Evolutionary conservation across 2,113 vertebrate species (phyloP).

Genomic region (Nannobrachium achirus): DNA sequence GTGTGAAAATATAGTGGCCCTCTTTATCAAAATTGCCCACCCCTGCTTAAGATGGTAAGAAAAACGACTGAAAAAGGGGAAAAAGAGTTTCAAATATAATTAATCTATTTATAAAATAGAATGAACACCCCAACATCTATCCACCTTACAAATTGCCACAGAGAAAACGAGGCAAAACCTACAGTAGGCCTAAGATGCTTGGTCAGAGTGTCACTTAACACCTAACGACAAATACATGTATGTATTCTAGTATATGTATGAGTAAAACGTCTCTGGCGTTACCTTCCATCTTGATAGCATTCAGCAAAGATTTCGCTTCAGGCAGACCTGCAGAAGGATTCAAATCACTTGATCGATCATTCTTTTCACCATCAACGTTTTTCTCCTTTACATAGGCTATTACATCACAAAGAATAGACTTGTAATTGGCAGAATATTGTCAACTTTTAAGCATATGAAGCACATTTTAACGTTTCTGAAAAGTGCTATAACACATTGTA

Average conservation of each 20-base stretch:
- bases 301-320: conserved; percentile 75
- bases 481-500: too few species aligned
- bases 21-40: too few species aligned
- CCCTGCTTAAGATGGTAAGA: too few species aligned
- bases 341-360: neutral
- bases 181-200: conserved; percentile 10
- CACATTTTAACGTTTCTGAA: neutral
- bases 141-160: too few species aligned
- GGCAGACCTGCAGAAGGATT: conserved; percentile 57
- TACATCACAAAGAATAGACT: neutral
- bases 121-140: too few species aligned
- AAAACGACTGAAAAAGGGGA: too few species aligned
- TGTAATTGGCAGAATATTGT: neutral
- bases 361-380: neutral
- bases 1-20: too few species aligned
- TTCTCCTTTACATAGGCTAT: neutral
- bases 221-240: neutral
- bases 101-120: too few species aligned
- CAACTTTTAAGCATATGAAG: neutral
- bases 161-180: neutral
- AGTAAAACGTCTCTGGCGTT: neutral
- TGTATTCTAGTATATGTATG: neutral
- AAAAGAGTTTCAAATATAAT: too few species aligned
- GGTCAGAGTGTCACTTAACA: neutral
- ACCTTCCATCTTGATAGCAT: conserved; percentile 72